Conservation (phyloP, 2,113 vertebrate genomes). For the Accipiter cooperii region DNA sequence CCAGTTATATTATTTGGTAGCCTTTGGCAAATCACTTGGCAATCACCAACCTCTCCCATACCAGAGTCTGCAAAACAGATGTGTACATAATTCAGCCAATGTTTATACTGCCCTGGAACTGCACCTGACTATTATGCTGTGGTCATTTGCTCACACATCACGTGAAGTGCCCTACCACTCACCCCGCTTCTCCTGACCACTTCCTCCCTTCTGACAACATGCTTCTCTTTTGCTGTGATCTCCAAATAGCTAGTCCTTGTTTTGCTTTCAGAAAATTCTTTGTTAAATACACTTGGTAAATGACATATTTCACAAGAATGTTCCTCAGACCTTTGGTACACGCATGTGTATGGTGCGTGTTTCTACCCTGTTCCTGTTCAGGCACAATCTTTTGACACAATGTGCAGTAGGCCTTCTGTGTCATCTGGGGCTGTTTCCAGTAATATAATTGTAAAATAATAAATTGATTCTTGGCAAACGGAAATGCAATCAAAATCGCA, state of each 20-base stretch:
- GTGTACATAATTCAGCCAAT: not conserved
- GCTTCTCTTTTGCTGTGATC: not conserved
- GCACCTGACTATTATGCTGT: not conserved
- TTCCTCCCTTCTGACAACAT: constrained; percentile 3
- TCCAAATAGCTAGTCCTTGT: not conserved
- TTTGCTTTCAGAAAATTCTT: not conserved
- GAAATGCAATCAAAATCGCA: not conserved
- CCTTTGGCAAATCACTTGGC: not conserved
- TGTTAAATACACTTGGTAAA: not conserved
- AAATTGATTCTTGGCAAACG: not conserved
- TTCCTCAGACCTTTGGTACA: not conserved
- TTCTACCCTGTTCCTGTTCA: not conserved
- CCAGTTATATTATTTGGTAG: not conserved
- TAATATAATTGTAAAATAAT: not conserved
- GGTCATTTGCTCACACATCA: not conserved
- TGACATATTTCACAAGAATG: not conserved
- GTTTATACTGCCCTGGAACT: not conserved
- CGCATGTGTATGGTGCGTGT: not conserved
- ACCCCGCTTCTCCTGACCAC: not conserved
- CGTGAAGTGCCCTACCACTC: not conserved
- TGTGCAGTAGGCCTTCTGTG: not conserved
- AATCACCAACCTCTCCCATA: not conserved
- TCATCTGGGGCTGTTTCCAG: not conserved
- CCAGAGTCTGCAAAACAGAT: not conserved
- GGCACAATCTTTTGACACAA: not conserved